Base-by-base conservation (phyloP, 2,113 vertebrate genomes). In the Limnothrissa miodon region DNA sequence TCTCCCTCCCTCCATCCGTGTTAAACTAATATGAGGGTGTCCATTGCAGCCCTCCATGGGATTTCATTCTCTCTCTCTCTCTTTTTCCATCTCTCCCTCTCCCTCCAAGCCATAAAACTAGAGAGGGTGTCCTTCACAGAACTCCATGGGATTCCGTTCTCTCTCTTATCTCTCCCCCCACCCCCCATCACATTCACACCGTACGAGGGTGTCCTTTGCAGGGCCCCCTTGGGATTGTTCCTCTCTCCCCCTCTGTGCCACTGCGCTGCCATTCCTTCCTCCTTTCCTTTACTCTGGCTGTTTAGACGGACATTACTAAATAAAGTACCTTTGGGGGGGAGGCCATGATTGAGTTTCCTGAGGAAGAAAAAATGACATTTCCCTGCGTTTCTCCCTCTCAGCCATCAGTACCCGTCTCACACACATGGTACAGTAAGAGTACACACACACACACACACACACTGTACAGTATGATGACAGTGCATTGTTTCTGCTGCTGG, bases 51-150 rank as follows among this genome's bases (percentile, higher is more conserved):
- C 6, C 42, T 4, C 42, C 42, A 42, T 42, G 42, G 2, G 42
- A 42, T 42, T 42, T 42, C 6, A 42, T 42, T 19, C 8, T 86
- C 56, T 84, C 87, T 83, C 80, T 79, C 45, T 81, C 66, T 85
- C 84, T 84, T 39, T 78, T 59, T 81, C 74, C 70, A 1, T 25
- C 53, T 79, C 79, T 74, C 29, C 81, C 23, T 79, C 70, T 80
- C 80, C 36, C 46, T 9, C 83, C 81, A 82, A 42, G n/a, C 59
- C 48, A 6, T 42, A 42, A 42, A 42, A 42, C 42, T 6, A 42
- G 42, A 4, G 42, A 42, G 42, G 42, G 42, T 42, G 42, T 42
- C 42, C 2, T 42, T 6, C 6, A 6, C 42, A 42, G 42, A 6
- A 2, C 42, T 42, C 42, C 42, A 42, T 42, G 42, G 42, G 42